These are phyloP conservation scores for Triplophysa tibetana DNA, from an alignment of 2,113 vertebrate species.

Conservation along the genomic window DNA sequence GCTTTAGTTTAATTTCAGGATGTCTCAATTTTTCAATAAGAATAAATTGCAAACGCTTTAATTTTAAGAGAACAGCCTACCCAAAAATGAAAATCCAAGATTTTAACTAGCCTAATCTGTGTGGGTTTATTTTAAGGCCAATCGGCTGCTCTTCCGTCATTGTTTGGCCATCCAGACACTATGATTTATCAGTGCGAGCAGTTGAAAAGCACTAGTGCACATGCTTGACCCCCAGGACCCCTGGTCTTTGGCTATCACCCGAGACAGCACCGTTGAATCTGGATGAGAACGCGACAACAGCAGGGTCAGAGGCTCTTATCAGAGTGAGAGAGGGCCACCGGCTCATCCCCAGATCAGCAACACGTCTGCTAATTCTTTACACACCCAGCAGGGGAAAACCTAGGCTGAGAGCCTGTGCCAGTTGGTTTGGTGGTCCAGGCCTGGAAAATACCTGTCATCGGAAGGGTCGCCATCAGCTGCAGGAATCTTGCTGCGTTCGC, in stretches of 20 bases:
- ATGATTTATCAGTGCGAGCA: conserved; percentile 43
- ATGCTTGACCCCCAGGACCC: conserved; percentile 65
- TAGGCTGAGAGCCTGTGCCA: conserved; percentile 37
- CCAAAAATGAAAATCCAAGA: too few species aligned
- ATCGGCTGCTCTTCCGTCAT: background rate
- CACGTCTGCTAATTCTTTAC: conserved; percentile 71
- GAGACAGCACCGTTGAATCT: conserved; percentile 71
- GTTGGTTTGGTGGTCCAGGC: conserved; percentile 64
- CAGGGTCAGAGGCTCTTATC: conserved; percentile 74
- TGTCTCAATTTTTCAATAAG: too few species aligned
- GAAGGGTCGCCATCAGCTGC: conserved; percentile 60
- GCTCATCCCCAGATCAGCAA: conserved; percentile 70
- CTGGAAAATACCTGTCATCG: conserved; percentile 82
- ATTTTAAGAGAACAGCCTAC: too few species aligned
- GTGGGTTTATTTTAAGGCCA: conserved; percentile 14
- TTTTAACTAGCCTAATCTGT: background rate
- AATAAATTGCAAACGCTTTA: too few species aligned
- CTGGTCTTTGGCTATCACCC: conserved; percentile 58
- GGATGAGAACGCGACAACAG: conserved; percentile 70
- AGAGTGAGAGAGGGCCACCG: conserved; percentile 57
- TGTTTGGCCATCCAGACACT: conserved; percentile 25
- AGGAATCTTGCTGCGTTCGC: conserved; percentile 70
- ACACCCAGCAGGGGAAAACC: conserved; percentile 63
- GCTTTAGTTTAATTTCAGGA: background rate
- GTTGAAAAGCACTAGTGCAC: conserved; percentile 48